Percentiles rank a stretch among this genome's conserved stretches.
phyloP scores from a whole-genome alignment of 2,888 invertebrate genomes.

The Phlogophora meticulosa region DNA sequence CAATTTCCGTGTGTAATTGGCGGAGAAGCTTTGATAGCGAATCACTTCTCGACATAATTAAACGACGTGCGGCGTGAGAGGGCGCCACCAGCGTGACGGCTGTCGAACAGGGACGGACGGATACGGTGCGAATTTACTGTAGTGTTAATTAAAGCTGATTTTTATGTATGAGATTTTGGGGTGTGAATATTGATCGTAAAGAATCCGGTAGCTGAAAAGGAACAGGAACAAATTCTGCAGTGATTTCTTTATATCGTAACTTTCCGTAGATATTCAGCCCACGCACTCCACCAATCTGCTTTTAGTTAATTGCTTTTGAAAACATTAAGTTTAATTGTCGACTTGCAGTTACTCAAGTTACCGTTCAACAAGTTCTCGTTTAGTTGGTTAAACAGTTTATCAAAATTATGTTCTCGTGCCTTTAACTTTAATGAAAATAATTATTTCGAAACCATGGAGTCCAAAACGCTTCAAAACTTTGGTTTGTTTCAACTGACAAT shows the following conservation, averaged over 20 bases:
- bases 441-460: background rate
- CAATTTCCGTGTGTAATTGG: conserved; percentile 79
- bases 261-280: too few species aligned
- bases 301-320: too few species aligned
- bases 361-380: too few species aligned
- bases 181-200: background rate
- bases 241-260: too few species aligned
- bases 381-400: too few species aligned
- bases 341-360: too few species aligned
- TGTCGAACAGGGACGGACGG: conserved; percentile 18
- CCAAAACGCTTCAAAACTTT: background rate
- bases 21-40: conserved; percentile 72
- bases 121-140: conserved; percentile 19
- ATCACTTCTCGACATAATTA: conserved; percentile 80
- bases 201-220: too few species aligned
- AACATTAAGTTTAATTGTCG: too few species aligned
- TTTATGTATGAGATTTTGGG: background rate
- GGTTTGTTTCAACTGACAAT: conserved; percentile 22
- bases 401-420: too few species aligned
- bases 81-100: conserved; percentile 21
- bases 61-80: conserved; percentile 64
- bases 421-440: background rate
- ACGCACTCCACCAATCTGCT: too few species aligned
- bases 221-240: too few species aligned
- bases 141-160: conserved; percentile 27